These are phyloP conservation scores for Drosophila setosimentum DNA, from an alignment of 2,888 invertebrate genomes.

Conservation along the genomic window DNA sequence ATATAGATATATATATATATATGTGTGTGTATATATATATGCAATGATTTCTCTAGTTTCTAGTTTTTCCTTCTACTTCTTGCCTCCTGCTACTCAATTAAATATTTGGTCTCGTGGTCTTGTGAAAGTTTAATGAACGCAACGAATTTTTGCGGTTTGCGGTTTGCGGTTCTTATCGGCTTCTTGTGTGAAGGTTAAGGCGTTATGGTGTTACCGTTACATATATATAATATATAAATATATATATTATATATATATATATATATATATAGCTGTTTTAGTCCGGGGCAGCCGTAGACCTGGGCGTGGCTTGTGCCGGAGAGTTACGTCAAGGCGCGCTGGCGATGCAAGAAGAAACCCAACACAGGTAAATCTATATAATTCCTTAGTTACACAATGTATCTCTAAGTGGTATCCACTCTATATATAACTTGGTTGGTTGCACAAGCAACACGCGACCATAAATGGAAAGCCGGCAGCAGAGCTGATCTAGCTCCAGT, in stretches of 20 bases:
- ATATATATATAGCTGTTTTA: slow-evolving; percentile 26
- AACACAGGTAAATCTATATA: slow-evolving; percentile 55
- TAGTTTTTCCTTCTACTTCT: slow-evolving; percentile 22
- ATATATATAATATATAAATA: slow-evolving; percentile 17
- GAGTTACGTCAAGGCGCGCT: slow-evolving; percentile 72
- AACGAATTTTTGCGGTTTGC: slow-evolving; percentile 49
- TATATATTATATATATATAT: slow-evolving; percentile 25
- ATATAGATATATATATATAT: slow-evolving; percentile 17
- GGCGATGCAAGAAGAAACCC: slow-evolving; percentile 70
- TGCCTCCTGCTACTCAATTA: slow-evolving; percentile 31
- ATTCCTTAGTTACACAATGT: slow-evolving; percentile 29
- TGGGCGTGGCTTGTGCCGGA: slow-evolving; percentile 33
- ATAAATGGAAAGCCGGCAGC: slow-evolving; percentile 31
- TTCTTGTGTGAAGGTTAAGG: slow-evolving; percentile 66
- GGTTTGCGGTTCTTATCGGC: slow-evolving; percentile 16
- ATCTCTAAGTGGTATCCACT: slow-evolving; percentile 35
- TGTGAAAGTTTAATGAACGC: slow-evolving; percentile 76
- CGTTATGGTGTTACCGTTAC: slow-evolving; percentile 70
- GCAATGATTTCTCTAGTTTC: slow-evolving; percentile 18
- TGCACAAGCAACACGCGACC: slow-evolving; percentile 62
- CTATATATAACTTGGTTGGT: slow-evolving; percentile 26
- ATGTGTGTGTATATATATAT: background rate
- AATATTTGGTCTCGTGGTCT: slow-evolving; percentile 61
- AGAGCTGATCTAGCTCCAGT: slow-evolving; percentile 2
- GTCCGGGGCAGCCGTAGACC: slow-evolving; percentile 38